Percentiles rank a stretch among this genome's conserved stretches.
These are phyloP conservation scores for Drosophila demipolita DNA, from an alignment of 2,888 invertebrate genomes.

Conservation along the genomic window DNA sequence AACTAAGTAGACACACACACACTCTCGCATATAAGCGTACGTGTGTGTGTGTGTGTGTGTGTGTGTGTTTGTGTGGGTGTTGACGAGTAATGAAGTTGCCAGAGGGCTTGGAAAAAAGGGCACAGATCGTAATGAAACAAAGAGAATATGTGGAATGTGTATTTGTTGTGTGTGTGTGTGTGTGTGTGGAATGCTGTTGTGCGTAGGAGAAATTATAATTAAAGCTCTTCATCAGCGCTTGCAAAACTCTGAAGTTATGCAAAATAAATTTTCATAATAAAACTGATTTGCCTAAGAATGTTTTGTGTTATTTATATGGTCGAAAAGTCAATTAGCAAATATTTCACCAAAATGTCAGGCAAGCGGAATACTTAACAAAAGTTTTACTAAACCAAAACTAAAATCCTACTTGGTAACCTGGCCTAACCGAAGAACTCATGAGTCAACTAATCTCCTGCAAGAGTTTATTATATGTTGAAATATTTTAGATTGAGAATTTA, in stretches of 20 bases:
- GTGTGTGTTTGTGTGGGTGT: slow-evolving; percentile 13
- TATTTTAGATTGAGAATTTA: not conserved
- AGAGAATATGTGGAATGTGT: slow-evolving; percentile 50
- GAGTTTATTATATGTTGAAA: not conserved
- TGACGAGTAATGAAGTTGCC: slow-evolving; percentile 62
- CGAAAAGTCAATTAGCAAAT: slow-evolving; percentile 36
- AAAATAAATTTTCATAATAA: slow-evolving; percentile 1
- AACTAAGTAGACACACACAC: slow-evolving; percentile 39
- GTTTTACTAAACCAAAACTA: slow-evolving; percentile 4
- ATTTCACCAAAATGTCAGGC: slow-evolving; percentile 24
- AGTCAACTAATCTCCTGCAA: not conserved
- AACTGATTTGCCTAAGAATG: slow-evolving; percentile 25
- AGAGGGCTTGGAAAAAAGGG: slow-evolving; percentile 34
- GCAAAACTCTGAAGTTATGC: slow-evolving; percentile 5
- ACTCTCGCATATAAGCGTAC: not conserved
- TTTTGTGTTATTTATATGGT: slow-evolving; percentile 28
- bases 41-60: slow-evolving; percentile 12
- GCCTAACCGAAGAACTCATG: not conserved
- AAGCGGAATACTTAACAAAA: slow-evolving; percentile 14
- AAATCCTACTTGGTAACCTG: not conserved
- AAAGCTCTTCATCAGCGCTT: slow-evolving; percentile 41
- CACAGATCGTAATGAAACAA: slow-evolving; percentile 59
- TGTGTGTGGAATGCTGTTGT: slow-evolving; percentile 38
- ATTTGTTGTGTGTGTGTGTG: slow-evolving; percentile 9
- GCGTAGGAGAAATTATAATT: slow-evolving; percentile 54